Evolutionary conservation across 2,888 invertebrate species (phyloP).

Genomic region (Ochlodes sylvanus): DNA sequence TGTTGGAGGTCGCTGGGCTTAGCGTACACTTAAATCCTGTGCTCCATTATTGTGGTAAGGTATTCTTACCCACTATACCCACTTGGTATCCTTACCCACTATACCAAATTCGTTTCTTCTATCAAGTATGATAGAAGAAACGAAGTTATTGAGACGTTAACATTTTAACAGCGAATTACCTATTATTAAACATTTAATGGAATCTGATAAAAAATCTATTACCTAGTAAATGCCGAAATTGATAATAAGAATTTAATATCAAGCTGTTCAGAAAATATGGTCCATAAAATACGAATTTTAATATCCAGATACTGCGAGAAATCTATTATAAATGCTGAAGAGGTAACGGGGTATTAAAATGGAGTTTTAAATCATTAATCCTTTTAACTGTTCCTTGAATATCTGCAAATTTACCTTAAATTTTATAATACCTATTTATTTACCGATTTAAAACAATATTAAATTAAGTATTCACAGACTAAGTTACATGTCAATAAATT

Average conservation of each 20-base stretch:
- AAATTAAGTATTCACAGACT: no score
- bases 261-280: slow-evolving; percentile 19
- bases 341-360: slow-evolving; percentile 36
- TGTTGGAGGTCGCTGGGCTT: no score
- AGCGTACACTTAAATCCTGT: no score
- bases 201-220: neutral
- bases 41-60: no score
- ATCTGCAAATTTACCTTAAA: neutral
- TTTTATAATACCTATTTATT: neutral
- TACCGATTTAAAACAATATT: no score
- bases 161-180: neutral
- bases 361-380: slow-evolving; percentile 40
- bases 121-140: neutral
- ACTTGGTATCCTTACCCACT: no score
- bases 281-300: slow-evolving; percentile 40
- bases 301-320: slow-evolving; percentile 40
- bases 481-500: no score
- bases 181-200: neutral
- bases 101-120: neutral
- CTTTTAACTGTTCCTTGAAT: slow-evolving; percentile 35
- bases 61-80: no score
- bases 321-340: slow-evolving; percentile 39
- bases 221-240: slow-evolving; percentile 1
- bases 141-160: no score
- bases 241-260: slow-evolving; percentile 31